Evolutionary conservation across 1,140 invertebrate species (phyloP).

Genomic region (Danaus melanippus): DNA sequence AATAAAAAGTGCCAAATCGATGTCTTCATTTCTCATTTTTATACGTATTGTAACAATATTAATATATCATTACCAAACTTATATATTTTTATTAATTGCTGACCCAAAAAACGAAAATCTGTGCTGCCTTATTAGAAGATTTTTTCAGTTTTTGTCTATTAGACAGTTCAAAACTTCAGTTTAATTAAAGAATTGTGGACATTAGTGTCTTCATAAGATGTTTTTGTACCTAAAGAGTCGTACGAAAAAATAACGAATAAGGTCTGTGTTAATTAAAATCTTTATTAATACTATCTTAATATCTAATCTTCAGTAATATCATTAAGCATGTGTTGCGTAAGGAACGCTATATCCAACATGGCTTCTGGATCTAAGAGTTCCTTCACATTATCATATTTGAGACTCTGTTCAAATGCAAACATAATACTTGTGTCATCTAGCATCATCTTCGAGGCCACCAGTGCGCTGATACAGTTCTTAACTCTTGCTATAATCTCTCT

Average conservation of each 20-base stretch:
- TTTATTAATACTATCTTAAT: constrained; percentile 4
- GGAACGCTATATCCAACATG: constrained; percentile 83
- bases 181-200: too few species aligned
- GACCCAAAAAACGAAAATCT: constrained; percentile 64
- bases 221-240: too few species aligned
- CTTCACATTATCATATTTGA: constrained; percentile 83
- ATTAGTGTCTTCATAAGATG: too few species aligned
- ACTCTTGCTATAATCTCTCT: constrained; percentile 89
- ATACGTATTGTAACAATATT: constrained; percentile 12
- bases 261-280: too few species aligned
- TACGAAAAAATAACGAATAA: too few species aligned
- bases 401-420: constrained; percentile 92
- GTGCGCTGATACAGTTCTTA: constrained; percentile 89
- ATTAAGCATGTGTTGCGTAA: constrained; percentile 78
- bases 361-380: constrained; percentile 87
- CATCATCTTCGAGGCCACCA: constrained; percentile 89
- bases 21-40: constrained; percentile 14
- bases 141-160: too few species aligned
- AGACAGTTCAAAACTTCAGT: too few species aligned
- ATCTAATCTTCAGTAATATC: constrained; percentile 38
- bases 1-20: constrained; percentile 9
- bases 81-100: constrained; percentile 20
- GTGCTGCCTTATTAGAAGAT: constrained; percentile 73
- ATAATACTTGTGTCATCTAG: constrained; percentile 94
- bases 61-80: constrained; percentile 1